Conservation (phyloP, 2,113 vertebrate species). For the Varanus komodoensis region DNA sequence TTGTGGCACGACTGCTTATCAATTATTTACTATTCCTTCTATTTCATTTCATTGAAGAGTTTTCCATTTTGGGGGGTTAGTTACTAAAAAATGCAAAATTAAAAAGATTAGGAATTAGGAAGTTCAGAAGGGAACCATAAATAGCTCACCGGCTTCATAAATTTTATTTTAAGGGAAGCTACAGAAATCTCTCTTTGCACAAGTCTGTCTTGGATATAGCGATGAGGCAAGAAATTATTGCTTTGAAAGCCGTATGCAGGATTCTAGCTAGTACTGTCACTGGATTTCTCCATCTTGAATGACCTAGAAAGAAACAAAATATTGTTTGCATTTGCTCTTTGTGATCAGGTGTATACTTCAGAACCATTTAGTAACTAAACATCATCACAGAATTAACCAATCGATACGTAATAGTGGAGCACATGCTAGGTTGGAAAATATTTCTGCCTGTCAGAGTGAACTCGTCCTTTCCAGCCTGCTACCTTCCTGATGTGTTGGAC, state of each 20-base stretch:
- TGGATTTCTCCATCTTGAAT: background rate
- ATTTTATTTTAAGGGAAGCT: background rate
- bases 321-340: background rate
- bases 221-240: background rate
- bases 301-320: background rate
- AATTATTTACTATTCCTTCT: background rate
- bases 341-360: background rate
- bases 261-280: background rate
- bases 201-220: background rate
- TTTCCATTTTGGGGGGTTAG: background rate
- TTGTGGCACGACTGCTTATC: background rate
- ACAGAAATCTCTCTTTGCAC: background rate
- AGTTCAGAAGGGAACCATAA: background rate
- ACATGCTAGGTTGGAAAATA: background rate
- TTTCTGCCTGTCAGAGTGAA: background rate
- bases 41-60: constrained; percentile 22
- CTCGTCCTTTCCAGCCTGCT: background rate
- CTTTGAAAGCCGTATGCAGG: fast-evolving
- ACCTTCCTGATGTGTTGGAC: too few species aligned
- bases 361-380: background rate
- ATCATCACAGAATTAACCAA: background rate
- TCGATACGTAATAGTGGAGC: too few species aligned
- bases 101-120: background rate
- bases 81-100: constrained; percentile 12
- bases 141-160: background rate